These are phyloP conservation scores for Maccullochella peelii DNA, from an alignment of 2,113 vertebrate species.

Conservation along the genomic window DNA sequence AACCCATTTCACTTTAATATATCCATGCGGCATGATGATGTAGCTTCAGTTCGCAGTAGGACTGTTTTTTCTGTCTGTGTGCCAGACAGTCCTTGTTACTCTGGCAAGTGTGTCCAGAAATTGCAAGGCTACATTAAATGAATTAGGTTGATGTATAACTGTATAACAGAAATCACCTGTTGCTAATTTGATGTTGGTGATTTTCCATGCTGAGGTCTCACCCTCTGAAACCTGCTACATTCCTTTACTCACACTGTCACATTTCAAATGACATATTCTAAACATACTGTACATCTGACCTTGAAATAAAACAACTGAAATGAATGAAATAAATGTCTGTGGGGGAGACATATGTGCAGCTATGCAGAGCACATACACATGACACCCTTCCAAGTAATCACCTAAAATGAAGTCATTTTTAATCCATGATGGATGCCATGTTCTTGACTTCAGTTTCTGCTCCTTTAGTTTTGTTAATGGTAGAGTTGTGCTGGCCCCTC, in stretches of 20 bases:
- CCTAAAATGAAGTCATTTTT: conserved; percentile 63
- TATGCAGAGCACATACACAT: conserved; percentile 39
- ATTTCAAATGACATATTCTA: conserved; percentile 30
- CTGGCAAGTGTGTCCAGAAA: conserved; percentile 1
- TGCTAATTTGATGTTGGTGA: conserved; percentile 15
- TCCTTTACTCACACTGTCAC: conserved; percentile 13
- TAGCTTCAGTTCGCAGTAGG: background rate
- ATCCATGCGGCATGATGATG: background rate
- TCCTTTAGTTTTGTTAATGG: conserved; percentile 61
- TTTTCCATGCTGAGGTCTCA: conserved; percentile 38
- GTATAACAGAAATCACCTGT: conserved; percentile 22
- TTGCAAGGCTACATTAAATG: background rate
- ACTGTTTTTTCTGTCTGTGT: conserved; percentile 1
- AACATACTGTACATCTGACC: conserved; percentile 27
- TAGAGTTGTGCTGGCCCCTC: conserved; percentile 44
- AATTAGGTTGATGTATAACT: background rate
- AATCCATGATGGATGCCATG: conserved; percentile 64
- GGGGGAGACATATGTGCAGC: conserved; percentile 33
- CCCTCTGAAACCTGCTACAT: conserved; percentile 30
- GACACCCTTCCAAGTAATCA: conserved; percentile 45
- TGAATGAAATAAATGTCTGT: conserved; percentile 19
- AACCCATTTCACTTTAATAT: background rate
- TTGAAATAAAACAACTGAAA: conserved; percentile 39
- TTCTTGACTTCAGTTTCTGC: conserved; percentile 64
- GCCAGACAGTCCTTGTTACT: conserved; percentile 1